Base-by-base conservation (phyloP, 2,888 invertebrate genomes). In the Pollenia angustigena region DNA sequence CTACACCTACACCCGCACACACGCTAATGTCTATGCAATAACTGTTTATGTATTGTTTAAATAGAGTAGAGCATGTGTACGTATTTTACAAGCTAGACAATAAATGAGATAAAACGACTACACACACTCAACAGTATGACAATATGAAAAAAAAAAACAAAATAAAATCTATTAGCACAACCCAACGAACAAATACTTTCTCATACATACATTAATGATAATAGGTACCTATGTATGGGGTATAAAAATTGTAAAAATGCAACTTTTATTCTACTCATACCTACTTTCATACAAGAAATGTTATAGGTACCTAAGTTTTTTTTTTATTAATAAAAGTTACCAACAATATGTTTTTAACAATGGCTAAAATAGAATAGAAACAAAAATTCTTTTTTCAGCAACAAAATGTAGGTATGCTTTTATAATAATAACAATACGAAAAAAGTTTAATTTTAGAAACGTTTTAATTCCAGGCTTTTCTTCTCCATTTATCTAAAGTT, bases 391-490 rank as follows among this genome's bases (percentile, higher is more conserved):
- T 56, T 54, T 66, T 23, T 23, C 18, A 54, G 60, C 69, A 69
- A 42, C 40, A 46, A 74, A 68, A 68, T 42, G 58, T 58, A 62
- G 56, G 52, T 58, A 62, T 66, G 52, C 9, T 6, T 32, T 32
- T 71, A 81, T n/a, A 78, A 72, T 42, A 71, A 82, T 23, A 76
- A 50, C 16, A 42, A 44, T 8, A 64, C 56, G 11, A 52, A 69
- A 78, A 84, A 87, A 81, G 81, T 83, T 87, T 78, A 81, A 81
- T 74, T 72, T 85, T 82, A 85, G 75, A 82, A 85, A 85, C 75
- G 85, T 82, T 85, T 85, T 85, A 82, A 85, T 82, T 81, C 76
- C 62, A 82, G 69, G 42, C 79, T 87, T 82, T 84, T 83, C 82
- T 87, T 85, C 50, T 66, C 60, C 85, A 74, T 71, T 80, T 62